These are phyloP conservation scores for Lottia scabra DNA, from an alignment of 2,888 invertebrate species.

Conservation along the genomic window DNA sequence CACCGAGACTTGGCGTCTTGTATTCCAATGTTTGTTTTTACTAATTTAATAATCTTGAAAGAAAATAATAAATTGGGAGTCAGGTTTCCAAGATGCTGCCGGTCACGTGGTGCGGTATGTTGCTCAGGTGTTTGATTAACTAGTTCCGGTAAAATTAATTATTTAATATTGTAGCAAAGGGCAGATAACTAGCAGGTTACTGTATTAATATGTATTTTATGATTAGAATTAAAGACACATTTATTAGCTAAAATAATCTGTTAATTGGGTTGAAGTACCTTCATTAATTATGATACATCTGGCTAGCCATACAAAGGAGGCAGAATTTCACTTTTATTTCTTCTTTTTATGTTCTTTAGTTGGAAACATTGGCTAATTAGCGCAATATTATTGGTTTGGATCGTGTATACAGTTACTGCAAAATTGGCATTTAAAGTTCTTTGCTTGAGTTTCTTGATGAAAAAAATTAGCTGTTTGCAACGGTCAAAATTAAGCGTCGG, in stretches of 20 bases:
- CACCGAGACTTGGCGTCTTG: slow-evolving; percentile 3
- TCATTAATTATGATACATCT: neutral
- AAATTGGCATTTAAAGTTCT: too few relatives aligned
- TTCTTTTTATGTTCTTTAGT: too few relatives aligned
- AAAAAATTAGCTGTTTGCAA: too few relatives aligned
- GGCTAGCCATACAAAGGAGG: too few relatives aligned
- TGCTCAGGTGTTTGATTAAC: neutral
- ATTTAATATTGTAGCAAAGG: neutral
- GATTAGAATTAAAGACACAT: neutral
- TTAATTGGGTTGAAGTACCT: neutral
- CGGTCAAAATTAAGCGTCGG: too few relatives aligned
- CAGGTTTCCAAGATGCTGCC: neutral
- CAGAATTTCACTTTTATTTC: too few relatives aligned
- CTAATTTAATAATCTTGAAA: neutral
- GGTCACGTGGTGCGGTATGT: slow-evolving; percentile 3
- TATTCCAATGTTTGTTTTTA: neutral
- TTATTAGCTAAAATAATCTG: neutral
- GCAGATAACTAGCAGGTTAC: slow-evolving; percentile 3
- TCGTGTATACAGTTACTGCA: too few relatives aligned
- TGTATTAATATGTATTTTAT: neutral
- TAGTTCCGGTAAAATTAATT: slow-evolving; percentile 4
- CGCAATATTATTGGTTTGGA: too few relatives aligned
- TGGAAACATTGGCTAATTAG: too few relatives aligned
- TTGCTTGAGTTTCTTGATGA: too few relatives aligned
- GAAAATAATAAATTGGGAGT: neutral